A percentile compares a stretch with the other conserved stretches of the same genome.
Conservation (phyloP, 2,797 vertebrate species). For the Clamator glandarius region DNA sequence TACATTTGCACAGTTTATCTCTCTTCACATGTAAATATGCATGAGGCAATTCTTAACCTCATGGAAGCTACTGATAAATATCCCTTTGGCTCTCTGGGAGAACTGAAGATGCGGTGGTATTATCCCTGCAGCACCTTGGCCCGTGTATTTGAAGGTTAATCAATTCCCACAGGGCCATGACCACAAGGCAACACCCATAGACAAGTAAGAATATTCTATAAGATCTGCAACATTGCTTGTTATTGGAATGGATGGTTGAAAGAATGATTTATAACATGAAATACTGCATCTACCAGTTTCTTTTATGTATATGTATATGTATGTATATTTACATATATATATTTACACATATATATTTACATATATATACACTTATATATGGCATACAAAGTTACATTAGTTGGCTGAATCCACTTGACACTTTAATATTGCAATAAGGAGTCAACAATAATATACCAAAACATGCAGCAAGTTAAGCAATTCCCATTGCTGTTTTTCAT, state of each 20-base stretch:
- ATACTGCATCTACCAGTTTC: slow-evolving; percentile 62
- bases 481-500: neutral
- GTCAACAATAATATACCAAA: slow-evolving; percentile 26
- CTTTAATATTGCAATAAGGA: slow-evolving; percentile 30
- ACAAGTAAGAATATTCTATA: slow-evolving; percentile 14
- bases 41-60: slow-evolving; percentile 11
- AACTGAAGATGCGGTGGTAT: neutral
- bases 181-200: slow-evolving; percentile 38
- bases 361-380: slow-evolving; percentile 20
- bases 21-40: slow-evolving; percentile 31
- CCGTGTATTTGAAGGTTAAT: slow-evolving; percentile 14
- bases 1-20: slow-evolving; percentile 29
- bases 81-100: neutral
- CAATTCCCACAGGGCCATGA: slow-evolving; percentile 1
- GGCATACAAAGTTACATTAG: slow-evolving; percentile 18
- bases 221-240: neutral
- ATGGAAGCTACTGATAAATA: slow-evolving; percentile 22
- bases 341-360: slow-evolving; percentile 14
- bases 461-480: neutral
- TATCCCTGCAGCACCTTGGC: slow-evolving; percentile 17
- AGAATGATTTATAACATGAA: slow-evolving; percentile 51
- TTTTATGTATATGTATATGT: slow-evolving; percentile 51
- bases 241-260: slow-evolving; percentile 32
- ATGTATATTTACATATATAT: slow-evolving; percentile 43
- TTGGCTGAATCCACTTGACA: slow-evolving; percentile 23